These are phyloP conservation scores for Mimachlamys varia DNA, from an alignment of 2,888 invertebrate genomes.

Conservation along the genomic window DNA sequence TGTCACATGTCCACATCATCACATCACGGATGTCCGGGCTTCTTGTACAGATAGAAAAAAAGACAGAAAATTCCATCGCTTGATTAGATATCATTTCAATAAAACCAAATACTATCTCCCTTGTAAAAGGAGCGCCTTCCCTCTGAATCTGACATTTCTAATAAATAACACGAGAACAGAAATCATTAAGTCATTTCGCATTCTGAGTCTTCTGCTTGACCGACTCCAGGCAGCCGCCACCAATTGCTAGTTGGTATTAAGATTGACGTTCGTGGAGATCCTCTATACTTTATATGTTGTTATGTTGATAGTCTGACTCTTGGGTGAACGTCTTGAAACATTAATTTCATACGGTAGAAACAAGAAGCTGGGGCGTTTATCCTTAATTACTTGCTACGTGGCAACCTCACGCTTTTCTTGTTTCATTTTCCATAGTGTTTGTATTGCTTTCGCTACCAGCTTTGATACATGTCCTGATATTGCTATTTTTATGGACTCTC, in stretches of 20 bases:
- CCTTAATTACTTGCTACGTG: slow-evolving; percentile 27
- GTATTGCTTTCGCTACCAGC: not conserved
- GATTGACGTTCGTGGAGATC: slow-evolving; percentile 3
- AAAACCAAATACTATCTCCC: slow-evolving; percentile 34
- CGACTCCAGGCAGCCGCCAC: not conserved
- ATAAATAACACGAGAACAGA: slow-evolving; percentile 22
- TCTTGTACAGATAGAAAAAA: not conserved
- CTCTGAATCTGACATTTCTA: slow-evolving; percentile 31
- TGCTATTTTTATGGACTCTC: slow-evolving; percentile 20
- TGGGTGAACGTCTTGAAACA: slow-evolving; percentile 26
- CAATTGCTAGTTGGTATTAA: not conserved
- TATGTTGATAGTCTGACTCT: slow-evolving; percentile 21
- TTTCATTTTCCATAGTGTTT: slow-evolving; percentile 26
- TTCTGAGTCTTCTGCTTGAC: not conserved
- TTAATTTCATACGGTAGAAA: slow-evolving; percentile 34
- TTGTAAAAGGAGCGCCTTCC: slow-evolving; percentile 10
- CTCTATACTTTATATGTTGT: slow-evolving; percentile 19
- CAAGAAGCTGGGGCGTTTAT: not conserved
- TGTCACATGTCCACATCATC: not conserved
- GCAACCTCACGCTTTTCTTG: slow-evolving; percentile 19
- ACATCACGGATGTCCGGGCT: not conserved
- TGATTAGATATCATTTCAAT: slow-evolving; percentile 25
- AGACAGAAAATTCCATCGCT: not conserved
- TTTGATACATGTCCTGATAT: slow-evolving; percentile 28
- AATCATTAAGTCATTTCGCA: slow-evolving; percentile 31